Conservation (phyloP, 2,113 vertebrate genomes). For the Empidonax traillii region DNA sequence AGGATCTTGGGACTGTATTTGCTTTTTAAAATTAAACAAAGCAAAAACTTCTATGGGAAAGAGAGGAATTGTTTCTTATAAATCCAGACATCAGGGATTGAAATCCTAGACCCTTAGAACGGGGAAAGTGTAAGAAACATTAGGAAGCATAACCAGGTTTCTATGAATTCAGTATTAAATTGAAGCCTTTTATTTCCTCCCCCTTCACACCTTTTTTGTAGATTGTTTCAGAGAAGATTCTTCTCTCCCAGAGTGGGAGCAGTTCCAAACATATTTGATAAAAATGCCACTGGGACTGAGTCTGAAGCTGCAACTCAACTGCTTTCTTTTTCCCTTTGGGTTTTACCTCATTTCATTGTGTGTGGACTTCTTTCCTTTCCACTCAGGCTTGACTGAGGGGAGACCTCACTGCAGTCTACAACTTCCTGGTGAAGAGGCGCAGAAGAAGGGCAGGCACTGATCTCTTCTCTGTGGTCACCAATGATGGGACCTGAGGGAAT, state of each 20-base stretch:
- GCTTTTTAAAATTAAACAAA: conserved; percentile 29
- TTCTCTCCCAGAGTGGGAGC: background rate
- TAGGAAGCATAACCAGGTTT: background rate
- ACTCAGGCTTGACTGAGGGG: background rate
- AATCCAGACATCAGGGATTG: background rate
- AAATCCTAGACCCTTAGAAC: background rate
- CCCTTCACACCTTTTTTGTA: background rate
- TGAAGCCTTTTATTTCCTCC: background rate
- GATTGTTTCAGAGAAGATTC: background rate
- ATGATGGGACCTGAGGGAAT: background rate
- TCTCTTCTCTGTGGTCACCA: background rate
- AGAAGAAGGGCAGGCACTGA: background rate
- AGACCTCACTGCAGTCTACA: background rate
- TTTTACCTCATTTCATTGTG: background rate
- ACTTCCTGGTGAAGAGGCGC: background rate
- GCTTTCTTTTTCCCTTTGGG: background rate
- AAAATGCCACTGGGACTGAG: background rate
- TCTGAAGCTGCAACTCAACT: background rate
- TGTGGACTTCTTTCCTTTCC: background rate
- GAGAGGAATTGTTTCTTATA: background rate
- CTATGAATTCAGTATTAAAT: background rate
- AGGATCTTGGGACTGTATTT: background rate
- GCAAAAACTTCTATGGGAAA: background rate
- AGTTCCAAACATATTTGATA: background rate
- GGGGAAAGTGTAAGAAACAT: background rate